Conservation (phyloP, 1,140 invertebrate species). For the Ceratina japonica region DNA sequence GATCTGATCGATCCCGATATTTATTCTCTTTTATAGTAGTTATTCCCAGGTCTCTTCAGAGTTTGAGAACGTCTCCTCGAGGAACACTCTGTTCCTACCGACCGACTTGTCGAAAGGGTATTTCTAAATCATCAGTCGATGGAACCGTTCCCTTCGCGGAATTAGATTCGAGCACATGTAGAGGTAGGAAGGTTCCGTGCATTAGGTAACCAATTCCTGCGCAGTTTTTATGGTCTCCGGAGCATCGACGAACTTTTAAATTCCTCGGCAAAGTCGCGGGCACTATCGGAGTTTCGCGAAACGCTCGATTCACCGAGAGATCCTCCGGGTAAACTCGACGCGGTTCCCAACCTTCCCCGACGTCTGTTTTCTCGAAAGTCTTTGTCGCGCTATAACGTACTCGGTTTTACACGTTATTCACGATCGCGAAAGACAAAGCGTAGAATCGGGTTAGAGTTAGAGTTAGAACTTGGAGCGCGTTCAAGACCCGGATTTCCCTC, state of each 20-base stretch:
- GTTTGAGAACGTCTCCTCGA: too few relatives aligned
- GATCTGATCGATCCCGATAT: slow-evolving; percentile 16
- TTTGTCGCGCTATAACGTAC: background rate
- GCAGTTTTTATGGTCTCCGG: background rate
- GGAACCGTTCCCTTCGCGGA: background rate
- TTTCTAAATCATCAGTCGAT: background rate
- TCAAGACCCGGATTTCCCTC: background rate
- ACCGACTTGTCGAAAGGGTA: background rate
- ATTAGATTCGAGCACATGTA: background rate
- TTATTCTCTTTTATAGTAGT: background rate
- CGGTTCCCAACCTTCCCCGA: background rate
- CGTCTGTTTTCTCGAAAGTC: slow-evolving; percentile 8
- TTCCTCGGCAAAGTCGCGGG: slow-evolving; percentile 12
- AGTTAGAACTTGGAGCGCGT: background rate
- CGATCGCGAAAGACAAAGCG: background rate
- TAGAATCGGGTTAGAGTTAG: background rate
- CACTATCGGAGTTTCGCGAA: slow-evolving; percentile 12
- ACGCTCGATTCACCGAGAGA: slow-evolving; percentile 34
- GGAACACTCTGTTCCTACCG: background rate
- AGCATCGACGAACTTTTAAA: slow-evolving; percentile 28
- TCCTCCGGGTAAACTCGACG: slow-evolving; percentile 9
- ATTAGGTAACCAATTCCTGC: background rate
- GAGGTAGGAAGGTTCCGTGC: background rate
- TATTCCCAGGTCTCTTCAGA: background rate
- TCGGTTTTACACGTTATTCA: background rate